phyloP scores from a whole-genome alignment of 2,797 vertebrate genomes.

The Eulemur albifrons region DNA sequence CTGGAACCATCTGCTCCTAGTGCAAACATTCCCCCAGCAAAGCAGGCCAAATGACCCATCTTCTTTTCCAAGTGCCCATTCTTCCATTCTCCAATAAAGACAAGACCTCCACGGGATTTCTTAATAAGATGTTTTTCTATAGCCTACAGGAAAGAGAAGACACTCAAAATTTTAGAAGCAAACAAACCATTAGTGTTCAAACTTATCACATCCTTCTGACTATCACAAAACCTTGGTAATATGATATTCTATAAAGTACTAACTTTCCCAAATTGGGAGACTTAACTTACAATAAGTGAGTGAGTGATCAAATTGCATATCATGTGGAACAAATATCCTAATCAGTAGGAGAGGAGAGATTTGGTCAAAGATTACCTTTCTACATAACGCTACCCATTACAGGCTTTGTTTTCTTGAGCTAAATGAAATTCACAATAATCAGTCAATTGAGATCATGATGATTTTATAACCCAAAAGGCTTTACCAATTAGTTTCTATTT shows the following conservation, averaged over 20 bases:
- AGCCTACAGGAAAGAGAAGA: conserved; percentile 86
- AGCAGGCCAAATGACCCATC: conserved; percentile 99
- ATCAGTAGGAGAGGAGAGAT: not conserved
- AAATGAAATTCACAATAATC: conserved; percentile 16
- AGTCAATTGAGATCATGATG: not conserved
- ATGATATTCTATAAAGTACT: not conserved
- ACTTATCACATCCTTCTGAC: not conserved
- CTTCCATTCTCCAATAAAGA: conserved; percentile 99
- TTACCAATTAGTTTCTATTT: not conserved
- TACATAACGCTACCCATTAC: not conserved
- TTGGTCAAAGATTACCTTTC: not conserved
- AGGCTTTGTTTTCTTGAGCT: not conserved
- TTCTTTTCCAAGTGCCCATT: conserved; percentile 98
- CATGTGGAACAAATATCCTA: not conserved
- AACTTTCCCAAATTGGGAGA: conserved; percentile 17
- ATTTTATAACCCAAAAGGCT: not conserved
- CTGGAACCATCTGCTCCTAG: conserved; percentile 96
- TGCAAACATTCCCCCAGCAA: conserved; percentile 98
- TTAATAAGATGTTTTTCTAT: conserved; percentile 98
- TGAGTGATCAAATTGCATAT: not conserved
- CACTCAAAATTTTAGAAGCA: conserved; percentile 30
- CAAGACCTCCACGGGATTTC: conserved; percentile 95
- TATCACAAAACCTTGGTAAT: not conserved
- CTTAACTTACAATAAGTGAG: not conserved
- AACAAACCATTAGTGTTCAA: conserved; percentile 1